These are phyloP conservation scores for Melipona quadrifasciata DNA, from an alignment of 1,140 invertebrate genomes.

Conservation along the genomic window DNA sequence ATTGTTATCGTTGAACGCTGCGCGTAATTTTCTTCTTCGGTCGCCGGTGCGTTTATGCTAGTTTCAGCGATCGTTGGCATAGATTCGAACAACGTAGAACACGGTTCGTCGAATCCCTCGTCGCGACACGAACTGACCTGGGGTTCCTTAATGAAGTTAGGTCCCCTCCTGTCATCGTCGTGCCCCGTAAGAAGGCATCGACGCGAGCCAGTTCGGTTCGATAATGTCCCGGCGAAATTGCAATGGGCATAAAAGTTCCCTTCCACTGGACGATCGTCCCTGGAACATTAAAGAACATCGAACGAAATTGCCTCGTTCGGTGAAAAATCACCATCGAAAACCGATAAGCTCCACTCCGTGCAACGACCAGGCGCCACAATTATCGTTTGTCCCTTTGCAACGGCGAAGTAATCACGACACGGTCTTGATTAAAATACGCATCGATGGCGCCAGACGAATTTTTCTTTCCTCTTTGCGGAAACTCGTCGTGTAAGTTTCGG, in stretches of 20 bases:
- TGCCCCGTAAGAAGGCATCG: constrained; percentile 35
- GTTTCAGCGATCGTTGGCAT: background rate
- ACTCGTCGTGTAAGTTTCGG: background rate
- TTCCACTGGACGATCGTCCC: constrained; percentile 6
- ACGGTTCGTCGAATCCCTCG: constrained; percentile 10
- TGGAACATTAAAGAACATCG: background rate
- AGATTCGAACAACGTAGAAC: constrained; percentile 1
- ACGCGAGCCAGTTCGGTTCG: background rate
- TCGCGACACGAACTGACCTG: constrained; percentile 56
- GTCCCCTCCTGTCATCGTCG: constrained; percentile 44
- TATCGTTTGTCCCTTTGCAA: constrained; percentile 28
- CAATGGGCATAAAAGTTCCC: constrained; percentile 18
- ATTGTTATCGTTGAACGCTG: background rate
- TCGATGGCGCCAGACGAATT: background rate
- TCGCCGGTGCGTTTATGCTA: background rate
- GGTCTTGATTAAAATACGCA: constrained; percentile 18
- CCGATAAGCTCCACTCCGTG: constrained; percentile 23
- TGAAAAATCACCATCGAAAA: constrained; percentile 54
- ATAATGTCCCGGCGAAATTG: constrained; percentile 33
- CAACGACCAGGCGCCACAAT: background rate
- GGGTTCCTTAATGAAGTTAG: constrained; percentile 70
- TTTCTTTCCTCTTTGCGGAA: too few relatives aligned
- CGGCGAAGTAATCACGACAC: background rate
- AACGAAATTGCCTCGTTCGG: constrained; percentile 34
- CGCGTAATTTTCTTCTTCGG: constrained; percentile 2